A percentile compares a stretch with the other conserved stretches of the same genome.
phyloP scores from a whole-genome alignment of 2,113 vertebrate genomes.

The Ophthalmolycus amberensis region DNA sequence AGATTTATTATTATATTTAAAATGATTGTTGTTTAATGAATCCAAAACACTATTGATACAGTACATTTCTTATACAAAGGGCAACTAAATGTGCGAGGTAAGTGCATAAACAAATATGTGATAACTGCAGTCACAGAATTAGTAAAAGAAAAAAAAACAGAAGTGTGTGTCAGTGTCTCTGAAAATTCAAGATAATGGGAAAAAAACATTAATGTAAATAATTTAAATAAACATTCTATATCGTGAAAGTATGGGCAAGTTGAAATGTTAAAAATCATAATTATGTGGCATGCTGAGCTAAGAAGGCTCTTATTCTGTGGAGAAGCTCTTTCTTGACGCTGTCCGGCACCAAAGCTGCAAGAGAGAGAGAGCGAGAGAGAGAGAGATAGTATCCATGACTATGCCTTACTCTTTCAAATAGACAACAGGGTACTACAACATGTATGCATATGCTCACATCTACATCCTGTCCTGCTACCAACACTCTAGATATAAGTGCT shows the following conservation, averaged over 20 bases:
- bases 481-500: background rate
- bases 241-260: constrained; percentile 14
- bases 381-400: background rate
- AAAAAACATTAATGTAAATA: background rate
- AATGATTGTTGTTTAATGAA: constrained; percentile 11
- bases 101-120: constrained; percentile 19
- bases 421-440: background rate
- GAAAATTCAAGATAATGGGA: background rate
- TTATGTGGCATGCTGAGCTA: constrained; percentile 93
- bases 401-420: background rate
- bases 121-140: constrained; percentile 2
- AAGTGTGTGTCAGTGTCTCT: background rate
- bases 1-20: background rate
- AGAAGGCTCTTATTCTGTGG: constrained; percentile 97
- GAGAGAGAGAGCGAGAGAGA: constrained; percentile 38
- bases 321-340: constrained; percentile 99
- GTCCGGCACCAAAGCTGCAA: constrained; percentile 96
- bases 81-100: constrained; percentile 2
- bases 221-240: constrained; percentile 8
- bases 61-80: constrained; percentile 23
- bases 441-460: background rate
- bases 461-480: background rate
- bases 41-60: constrained; percentile 46
- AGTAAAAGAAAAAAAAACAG: background rate
- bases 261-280: background rate